These are phyloP conservation scores for Ammodytes dubius DNA, from an alignment of 2,113 vertebrate genomes.

Conservation along the genomic window DNA sequence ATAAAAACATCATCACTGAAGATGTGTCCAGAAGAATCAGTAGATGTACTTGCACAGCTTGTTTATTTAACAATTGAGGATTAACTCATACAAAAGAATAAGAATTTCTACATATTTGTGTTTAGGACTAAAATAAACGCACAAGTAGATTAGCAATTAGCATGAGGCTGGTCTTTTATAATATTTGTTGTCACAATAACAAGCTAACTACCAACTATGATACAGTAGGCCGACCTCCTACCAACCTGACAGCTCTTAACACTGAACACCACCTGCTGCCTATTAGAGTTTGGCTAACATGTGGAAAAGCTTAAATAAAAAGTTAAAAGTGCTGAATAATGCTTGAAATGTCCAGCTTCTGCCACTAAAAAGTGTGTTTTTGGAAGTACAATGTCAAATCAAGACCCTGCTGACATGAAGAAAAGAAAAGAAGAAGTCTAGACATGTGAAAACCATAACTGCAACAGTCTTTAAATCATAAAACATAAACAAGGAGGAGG, in stretches of 20 bases:
- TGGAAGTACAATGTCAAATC: background rate
- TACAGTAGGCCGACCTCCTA: background rate
- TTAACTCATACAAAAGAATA: background rate
- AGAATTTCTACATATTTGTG: background rate
- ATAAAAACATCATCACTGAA: too few relatives aligned
- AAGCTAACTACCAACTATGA: background rate
- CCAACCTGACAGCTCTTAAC: constrained; percentile 9
- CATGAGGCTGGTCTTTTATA: background rate
- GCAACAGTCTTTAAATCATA: too few relatives aligned
- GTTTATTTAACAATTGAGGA: too few relatives aligned
- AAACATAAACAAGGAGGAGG: too few relatives aligned
- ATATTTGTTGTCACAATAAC: background rate
- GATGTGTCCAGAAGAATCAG: too few relatives aligned
- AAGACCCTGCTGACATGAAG: background rate
- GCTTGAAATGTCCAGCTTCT: constrained; percentile 3
- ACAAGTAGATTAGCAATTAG: background rate
- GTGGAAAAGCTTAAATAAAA: constrained; percentile 7
- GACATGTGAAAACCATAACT: background rate
- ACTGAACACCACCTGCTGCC: background rate
- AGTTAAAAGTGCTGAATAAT: constrained; percentile 1
- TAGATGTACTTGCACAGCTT: too few relatives aligned
- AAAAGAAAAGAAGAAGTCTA: background rate
- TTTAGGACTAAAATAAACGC: background rate
- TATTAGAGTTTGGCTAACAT: background rate
- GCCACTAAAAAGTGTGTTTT: background rate